phyloP scores from a whole-genome alignment of 2,113 vertebrate species.

The Corythornis cristatus region DNA sequence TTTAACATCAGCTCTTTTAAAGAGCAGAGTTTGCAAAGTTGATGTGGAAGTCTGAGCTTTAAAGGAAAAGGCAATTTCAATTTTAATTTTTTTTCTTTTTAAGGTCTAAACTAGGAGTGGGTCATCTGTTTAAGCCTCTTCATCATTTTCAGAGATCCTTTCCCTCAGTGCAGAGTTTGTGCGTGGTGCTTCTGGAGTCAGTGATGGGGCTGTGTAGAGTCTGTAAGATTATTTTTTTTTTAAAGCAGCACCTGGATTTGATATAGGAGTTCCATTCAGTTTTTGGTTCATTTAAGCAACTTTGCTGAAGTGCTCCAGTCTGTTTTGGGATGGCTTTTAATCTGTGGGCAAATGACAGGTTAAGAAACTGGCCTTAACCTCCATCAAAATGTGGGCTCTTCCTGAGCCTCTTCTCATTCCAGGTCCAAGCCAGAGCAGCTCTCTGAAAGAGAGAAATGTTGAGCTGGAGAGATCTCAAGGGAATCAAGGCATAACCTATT shows the following conservation, averaged over 20 bases:
- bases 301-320: not conserved
- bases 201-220: not conserved
- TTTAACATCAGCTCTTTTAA: slow-evolving; percentile 32
- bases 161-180: not conserved
- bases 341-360: not conserved
- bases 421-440: not conserved
- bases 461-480: not conserved
- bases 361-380: not conserved
- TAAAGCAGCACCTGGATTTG: not conserved
- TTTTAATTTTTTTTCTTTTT: not conserved
- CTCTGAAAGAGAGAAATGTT: not conserved
- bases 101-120: rapidly evolving
- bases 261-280: not conserved
- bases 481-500: not conserved
- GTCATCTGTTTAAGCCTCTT: not conserved
- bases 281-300: not conserved
- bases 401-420: not conserved
- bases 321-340: not conserved
- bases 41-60: not conserved
- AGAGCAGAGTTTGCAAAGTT: slow-evolving; percentile 13
- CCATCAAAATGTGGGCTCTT: not conserved
- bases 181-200: not conserved
- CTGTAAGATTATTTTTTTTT: not conserved
- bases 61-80: not conserved
- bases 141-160: not conserved